Percentiles rank a stretch among this genome's conserved stretches.
phyloP scores from a whole-genome alignment of 2,797 vertebrate genomes.

The Catostomus latipinnis region DNA sequence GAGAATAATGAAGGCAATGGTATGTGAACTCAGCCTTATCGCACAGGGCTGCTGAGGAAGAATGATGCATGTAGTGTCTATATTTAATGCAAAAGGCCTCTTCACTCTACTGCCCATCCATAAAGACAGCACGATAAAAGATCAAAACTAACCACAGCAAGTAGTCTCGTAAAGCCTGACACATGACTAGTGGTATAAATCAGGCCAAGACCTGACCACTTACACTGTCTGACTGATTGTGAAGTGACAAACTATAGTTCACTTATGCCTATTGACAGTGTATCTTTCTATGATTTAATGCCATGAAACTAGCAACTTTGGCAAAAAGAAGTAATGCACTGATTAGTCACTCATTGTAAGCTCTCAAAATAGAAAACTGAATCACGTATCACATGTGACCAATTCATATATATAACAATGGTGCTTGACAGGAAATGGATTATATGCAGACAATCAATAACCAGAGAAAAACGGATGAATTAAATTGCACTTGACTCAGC shows the following conservation, averaged over 20 bases:
- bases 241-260: neutral
- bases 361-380: no score
- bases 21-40: neutral
- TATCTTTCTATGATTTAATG: no score
- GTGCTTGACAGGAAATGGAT: no score
- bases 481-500: no score
- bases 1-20: constrained; percentile 69
- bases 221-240: neutral
- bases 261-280: no score
- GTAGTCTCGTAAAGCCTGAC: neutral
- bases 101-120: neutral
- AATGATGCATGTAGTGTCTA: neutral
- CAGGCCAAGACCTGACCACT: neutral
- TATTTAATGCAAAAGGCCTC: neutral
- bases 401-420: no score
- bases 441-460: no score
- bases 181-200: neutral
- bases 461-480: no score
- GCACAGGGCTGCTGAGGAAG: constrained; percentile 4
- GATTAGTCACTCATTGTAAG: no score
- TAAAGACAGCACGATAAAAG: neutral
- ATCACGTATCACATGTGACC: no score
- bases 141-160: neutral
- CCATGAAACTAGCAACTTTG: no score
- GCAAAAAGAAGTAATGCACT: no score